These are phyloP conservation scores for Mythimna pallens DNA, from an alignment of 2,888 invertebrate genomes.

Conservation along the genomic window DNA sequence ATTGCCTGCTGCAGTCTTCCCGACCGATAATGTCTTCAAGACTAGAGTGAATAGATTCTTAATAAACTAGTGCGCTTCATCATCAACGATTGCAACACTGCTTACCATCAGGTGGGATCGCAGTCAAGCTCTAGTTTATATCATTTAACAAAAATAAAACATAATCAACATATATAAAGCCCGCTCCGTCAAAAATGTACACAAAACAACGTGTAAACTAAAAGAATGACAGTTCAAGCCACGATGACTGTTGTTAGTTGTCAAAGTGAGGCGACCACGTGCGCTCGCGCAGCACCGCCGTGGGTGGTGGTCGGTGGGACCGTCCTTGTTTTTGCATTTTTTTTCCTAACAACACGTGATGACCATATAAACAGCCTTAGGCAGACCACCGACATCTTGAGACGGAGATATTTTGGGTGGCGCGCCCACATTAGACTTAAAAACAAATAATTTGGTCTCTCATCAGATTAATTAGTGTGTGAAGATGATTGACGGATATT, in stretches of 20 bases:
- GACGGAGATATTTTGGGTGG: slow-evolving; percentile 40
- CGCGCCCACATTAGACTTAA: slow-evolving; percentile 37
- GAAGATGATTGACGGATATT: slow-evolving; percentile 42
- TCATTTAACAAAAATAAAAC: neutral
- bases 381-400: slow-evolving; percentile 64
- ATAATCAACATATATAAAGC: neutral
- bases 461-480: slow-evolving; percentile 29
- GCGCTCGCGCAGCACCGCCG: slow-evolving; percentile 57
- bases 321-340: slow-evolving; percentile 60
- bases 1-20: too few species aligned
- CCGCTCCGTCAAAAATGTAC: neutral
- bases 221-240: slow-evolving; percentile 37
- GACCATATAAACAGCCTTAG: slow-evolving; percentile 71
- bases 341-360: slow-evolving; percentile 76
- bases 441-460: slow-evolving; percentile 39
- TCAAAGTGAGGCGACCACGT: slow-evolving; percentile 71
- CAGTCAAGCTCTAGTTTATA: too few species aligned
- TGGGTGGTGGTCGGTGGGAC: slow-evolving; percentile 68
- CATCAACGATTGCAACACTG: too few species aligned
- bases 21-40: too few species aligned
- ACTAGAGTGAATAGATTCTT: too few species aligned
- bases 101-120: too few species aligned
- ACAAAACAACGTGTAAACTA: slow-evolving; percentile 27
- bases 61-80: too few species aligned
- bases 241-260: slow-evolving; percentile 43